Evolutionary conservation across 2,797 vertebrate genomes (phyloP).

Genomic region (Diplodus sargus): DNA sequence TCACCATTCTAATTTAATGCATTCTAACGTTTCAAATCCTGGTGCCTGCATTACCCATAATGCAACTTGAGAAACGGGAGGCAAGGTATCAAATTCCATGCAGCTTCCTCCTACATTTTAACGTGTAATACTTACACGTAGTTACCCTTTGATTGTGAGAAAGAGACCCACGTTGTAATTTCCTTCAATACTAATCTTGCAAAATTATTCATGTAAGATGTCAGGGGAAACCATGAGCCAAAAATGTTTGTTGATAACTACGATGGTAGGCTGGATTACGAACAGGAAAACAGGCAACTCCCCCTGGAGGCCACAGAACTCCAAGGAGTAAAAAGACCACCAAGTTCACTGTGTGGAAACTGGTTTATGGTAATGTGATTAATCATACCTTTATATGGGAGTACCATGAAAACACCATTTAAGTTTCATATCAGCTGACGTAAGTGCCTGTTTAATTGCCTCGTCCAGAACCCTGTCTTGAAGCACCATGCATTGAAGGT

Average conservation of each 20-base stretch:
- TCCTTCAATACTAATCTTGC: background rate
- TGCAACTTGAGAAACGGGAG: too few species aligned
- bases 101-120: too few species aligned
- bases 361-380: conserved; percentile 5
- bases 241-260: background rate
- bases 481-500: background rate
- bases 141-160: background rate
- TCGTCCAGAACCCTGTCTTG: conserved; percentile 8
- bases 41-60: too few species aligned
- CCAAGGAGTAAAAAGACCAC: background rate
- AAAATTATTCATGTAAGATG: background rate
- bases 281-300: background rate
- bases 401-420: conserved; percentile 12
- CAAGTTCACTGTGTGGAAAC: background rate
- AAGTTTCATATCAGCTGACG: background rate
- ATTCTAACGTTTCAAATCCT: too few species aligned
- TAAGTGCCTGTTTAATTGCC: conserved; percentile 6
- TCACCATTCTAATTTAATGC: too few species aligned
- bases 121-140: too few species aligned
- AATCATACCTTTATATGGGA: conserved; percentile 13
- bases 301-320: background rate
- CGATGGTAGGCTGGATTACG: background rate
- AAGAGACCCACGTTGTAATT: background rate
- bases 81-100: too few species aligned
- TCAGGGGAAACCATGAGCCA: background rate